A percentile compares a stretch with the other conserved stretches of the same genome.
Conservation (phyloP, 2,888 invertebrate genomes). For the Abrostola tripartita region DNA sequence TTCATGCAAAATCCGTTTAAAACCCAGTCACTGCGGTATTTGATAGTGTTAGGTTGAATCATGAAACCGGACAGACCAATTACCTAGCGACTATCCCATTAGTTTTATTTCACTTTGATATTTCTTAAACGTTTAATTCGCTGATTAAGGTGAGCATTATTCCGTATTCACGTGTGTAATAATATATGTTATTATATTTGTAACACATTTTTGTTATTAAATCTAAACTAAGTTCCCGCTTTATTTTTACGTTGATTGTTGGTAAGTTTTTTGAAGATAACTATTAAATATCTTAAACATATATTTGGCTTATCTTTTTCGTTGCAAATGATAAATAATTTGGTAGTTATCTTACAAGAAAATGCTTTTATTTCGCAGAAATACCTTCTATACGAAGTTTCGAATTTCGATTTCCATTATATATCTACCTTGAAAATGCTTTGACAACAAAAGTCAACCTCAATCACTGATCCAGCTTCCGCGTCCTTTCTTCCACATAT, state of each 20-base stretch:
- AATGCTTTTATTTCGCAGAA: too few species aligned
- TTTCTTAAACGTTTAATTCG: not conserved
- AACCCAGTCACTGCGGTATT: not conserved
- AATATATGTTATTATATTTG: too few species aligned
- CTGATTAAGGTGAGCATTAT: too few species aligned
- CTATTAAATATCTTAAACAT: too few species aligned
- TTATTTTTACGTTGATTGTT: too few species aligned
- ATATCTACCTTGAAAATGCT: not conserved
- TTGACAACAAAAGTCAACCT: not conserved
- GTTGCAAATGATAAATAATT: too few species aligned
- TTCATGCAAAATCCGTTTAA: not conserved
- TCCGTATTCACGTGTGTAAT: too few species aligned
- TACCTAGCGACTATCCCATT: conserved; percentile 17
- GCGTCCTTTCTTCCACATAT: conserved; percentile 5
- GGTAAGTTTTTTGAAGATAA: too few species aligned
- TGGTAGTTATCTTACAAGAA: too few species aligned
- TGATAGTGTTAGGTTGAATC: conserved; percentile 17
- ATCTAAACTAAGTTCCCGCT: too few species aligned
- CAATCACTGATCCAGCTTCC: not conserved
- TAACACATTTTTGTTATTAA: too few species aligned
- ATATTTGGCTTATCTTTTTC: too few species aligned
- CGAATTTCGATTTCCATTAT: not conserved
- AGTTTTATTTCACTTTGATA: conserved; percentile 21
- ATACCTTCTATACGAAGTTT: not conserved
- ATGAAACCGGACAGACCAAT: conserved; percentile 32